Conservation (phyloP, 1,140 invertebrate species). For the Thereuonema tuberculata region DNA sequence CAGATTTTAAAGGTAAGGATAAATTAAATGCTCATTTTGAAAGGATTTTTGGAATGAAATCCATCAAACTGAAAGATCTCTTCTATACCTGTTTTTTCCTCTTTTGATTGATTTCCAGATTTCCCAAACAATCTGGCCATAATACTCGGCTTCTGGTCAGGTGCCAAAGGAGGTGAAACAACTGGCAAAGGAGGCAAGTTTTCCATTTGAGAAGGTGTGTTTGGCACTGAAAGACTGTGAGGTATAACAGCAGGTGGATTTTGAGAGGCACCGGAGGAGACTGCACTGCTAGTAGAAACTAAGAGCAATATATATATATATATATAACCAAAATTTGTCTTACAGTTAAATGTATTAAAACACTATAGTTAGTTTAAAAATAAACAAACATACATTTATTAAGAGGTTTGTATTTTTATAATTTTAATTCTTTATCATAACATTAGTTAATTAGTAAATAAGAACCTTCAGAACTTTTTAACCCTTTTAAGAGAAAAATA, state of each 20-base stretch:
- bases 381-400: background rate
- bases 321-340: background rate
- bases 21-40: too few relatives aligned
- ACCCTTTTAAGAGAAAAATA: too few relatives aligned
- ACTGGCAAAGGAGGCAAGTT: conserved; percentile 15
- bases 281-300: background rate
- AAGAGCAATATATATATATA: background rate
- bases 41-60: too few relatives aligned
- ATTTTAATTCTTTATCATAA: too few relatives aligned
- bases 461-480: too few relatives aligned
- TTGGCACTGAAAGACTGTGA: background rate
- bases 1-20: too few relatives aligned
- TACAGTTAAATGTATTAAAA: background rate
- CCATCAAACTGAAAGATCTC: too few relatives aligned
- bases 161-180: conserved; percentile 10
- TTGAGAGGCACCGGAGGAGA: too few relatives aligned
- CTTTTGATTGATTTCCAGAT: conserved; percentile 7
- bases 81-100: too few relatives aligned
- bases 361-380: too few relatives aligned
- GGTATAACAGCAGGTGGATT: too few relatives aligned
- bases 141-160: conserved; percentile 16
- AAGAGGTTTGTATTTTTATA: background rate
- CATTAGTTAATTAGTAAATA: too few relatives aligned
- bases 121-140: conserved; percentile 29
- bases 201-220: conserved; percentile 1